These are phyloP conservation scores for Helleia helle DNA, from an alignment of 2,888 invertebrate species.

Conservation along the genomic window DNA sequence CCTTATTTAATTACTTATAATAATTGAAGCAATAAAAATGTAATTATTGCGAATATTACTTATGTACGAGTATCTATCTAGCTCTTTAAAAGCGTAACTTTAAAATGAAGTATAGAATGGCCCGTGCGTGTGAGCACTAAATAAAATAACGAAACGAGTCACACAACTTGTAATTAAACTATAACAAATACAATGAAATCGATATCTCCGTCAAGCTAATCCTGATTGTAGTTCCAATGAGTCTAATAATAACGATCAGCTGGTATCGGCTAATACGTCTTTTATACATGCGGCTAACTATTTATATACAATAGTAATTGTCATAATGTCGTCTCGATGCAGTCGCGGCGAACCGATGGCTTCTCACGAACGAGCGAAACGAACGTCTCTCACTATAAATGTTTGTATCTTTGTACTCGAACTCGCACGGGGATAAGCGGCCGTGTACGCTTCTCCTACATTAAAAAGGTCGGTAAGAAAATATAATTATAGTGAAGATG, in stretches of 20 bases:
- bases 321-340: slow-evolving; percentile 58
- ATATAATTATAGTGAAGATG: slow-evolving; percentile 72
- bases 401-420: slow-evolving; percentile 57
- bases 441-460: slow-evolving; percentile 68
- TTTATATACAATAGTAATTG: slow-evolving; percentile 64
- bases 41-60: slow-evolving; percentile 11
- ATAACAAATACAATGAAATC: slow-evolving; percentile 65
- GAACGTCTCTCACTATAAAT: slow-evolving; percentile 63
- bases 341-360: slow-evolving; percentile 71
- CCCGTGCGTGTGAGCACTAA: slow-evolving; percentile 43
- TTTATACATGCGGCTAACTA: slow-evolving; percentile 71
- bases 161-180: slow-evolving; percentile 46
- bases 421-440: slow-evolving; percentile 65
- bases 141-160: slow-evolving; percentile 55
- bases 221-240: slow-evolving; percentile 63
- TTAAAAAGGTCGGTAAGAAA: slow-evolving; percentile 71
- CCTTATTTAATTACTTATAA: slow-evolving; percentile 11
- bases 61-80: slow-evolving; percentile 11
- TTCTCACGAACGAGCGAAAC: slow-evolving; percentile 68
- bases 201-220: slow-evolving; percentile 58
- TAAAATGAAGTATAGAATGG: slow-evolving; percentile 27
- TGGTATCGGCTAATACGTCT: slow-evolving; percentile 56
- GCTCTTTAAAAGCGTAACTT: slow-evolving; percentile 14
- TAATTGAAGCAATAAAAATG: slow-evolving; percentile 12
- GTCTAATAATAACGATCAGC: slow-evolving; percentile 71